Conservation (phyloP, 2,888 invertebrate genomes). For the Hirtodrosophila histrioides region DNA sequence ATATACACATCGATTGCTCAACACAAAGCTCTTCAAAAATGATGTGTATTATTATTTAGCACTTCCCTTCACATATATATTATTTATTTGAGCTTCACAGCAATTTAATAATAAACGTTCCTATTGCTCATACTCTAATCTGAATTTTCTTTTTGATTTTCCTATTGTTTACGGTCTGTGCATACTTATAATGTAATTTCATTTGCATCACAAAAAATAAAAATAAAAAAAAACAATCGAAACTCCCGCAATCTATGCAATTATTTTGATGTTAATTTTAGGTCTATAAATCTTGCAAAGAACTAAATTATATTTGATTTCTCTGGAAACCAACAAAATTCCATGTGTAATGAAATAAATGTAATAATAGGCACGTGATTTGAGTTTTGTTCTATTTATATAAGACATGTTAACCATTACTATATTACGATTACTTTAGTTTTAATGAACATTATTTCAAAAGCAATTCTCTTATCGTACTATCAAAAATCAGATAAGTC, state of each 20-base stretch:
- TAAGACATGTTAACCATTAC: conserved; percentile 18
- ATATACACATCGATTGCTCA: conserved; percentile 46
- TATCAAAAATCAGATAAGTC: conserved; percentile 1
- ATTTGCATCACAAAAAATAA: conserved; percentile 4
- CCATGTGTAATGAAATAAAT: conserved; percentile 4
- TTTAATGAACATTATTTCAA: conserved; percentile 11
- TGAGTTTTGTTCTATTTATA: conserved; percentile 18
- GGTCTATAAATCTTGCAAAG: conserved; percentile 18
- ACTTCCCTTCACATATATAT: conserved; percentile 20
- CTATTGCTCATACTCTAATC: conserved; percentile 29
- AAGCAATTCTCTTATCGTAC: conserved; percentile 18
- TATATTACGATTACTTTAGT: conserved; percentile 21
- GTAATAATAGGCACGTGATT: conserved; percentile 31
- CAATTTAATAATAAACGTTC: conserved; percentile 35
- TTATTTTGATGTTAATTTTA: conserved; percentile 45
- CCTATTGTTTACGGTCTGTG: neutral
- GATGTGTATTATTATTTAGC: conserved; percentile 9
- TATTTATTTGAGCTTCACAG: conserved; percentile 23
- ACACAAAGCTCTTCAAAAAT: conserved; percentile 19
- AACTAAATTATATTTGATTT: conserved; percentile 6
- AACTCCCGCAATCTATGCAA: conserved; percentile 70
- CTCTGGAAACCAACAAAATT: neutral
- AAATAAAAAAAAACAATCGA: conserved; percentile 16
- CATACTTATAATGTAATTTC: neutral
- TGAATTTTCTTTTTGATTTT: conserved; percentile 7